phyloP scores from a whole-genome alignment of 2,888 invertebrate species.

The Agrochola macilenta region DNA sequence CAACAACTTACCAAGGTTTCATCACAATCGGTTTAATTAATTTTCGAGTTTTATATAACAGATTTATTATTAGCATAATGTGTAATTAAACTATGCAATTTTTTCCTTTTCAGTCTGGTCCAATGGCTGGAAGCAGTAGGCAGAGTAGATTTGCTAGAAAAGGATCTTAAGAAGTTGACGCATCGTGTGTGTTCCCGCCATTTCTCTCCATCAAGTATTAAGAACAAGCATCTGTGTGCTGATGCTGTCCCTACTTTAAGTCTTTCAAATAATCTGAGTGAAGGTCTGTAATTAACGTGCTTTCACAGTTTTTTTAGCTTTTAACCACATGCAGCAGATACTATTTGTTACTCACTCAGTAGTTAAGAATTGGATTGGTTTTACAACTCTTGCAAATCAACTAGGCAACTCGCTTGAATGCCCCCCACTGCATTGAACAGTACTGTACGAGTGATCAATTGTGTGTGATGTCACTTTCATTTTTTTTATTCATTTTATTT shows the following conservation, averaged over 20 bases:
- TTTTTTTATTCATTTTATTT: no score
- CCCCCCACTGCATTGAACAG: no score
- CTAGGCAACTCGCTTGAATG: no score
- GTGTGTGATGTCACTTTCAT: no score
- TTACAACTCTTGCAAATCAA: no score
- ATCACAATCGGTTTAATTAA: no score
- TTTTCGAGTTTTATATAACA: no score
- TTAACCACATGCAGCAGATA: neutral
- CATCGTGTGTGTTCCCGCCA: slow-evolving; percentile 85
- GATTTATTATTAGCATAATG: neutral
- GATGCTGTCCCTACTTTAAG: slow-evolving; percentile 81
- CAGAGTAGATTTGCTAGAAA: slow-evolving; percentile 78
- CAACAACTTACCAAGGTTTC: no score
- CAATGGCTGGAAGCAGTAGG: slow-evolving; percentile 82
- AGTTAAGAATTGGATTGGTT: neutral
- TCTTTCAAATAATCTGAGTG: slow-evolving; percentile 74
- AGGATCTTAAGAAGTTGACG: slow-evolving; percentile 69
- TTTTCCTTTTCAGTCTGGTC: slow-evolving; percentile 73
- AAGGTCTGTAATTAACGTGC: slow-evolving; percentile 67
- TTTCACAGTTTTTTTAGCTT: neutral
- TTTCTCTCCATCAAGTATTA: slow-evolving; percentile 78
- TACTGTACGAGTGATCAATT: no score
- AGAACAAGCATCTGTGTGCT: slow-evolving; percentile 78
- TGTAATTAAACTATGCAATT: neutral
- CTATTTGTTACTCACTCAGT: neutral